Evolutionary conservation across 2,888 invertebrate genomes (phyloP), one percentile per base, ranked within the genome.

Genomic region (Sinodicranocentrus sp.): DNA sequence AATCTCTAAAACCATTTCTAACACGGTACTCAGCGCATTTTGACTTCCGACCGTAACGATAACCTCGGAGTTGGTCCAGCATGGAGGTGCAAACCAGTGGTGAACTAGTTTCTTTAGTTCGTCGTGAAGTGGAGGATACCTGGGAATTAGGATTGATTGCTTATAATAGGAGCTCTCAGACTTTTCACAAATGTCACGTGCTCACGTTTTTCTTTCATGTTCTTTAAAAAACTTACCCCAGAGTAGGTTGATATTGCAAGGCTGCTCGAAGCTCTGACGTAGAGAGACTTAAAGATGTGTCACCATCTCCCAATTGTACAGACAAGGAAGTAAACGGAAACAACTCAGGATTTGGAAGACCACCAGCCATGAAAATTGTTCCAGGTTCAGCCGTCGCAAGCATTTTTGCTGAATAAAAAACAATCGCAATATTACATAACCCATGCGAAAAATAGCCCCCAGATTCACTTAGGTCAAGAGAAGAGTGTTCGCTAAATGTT

Each of bases 11-110:
- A 94, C 90, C 90, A 95, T 92, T 88, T 95, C 95, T 52, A 95
- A 92, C 59, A 94, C 92, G 90, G 94, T 94, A 91, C 94, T 94
- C 82, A 96, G 92, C 5, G 94, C 95, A 89, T 95, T 95, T 90
- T 95, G 95, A 25, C 94, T 93, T 1, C 96, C 96, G 87, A 93
- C 93, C 2, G 95, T 95, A 26, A 95, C 91, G 44, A 95, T 90
- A 0, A 95, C 90, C 13, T 90, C 90, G 8, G 84, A 84, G 1
- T 92, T 91, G 0, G 92, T 91, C 92, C 93, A 92, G 3, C 92
- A 78, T 0, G 95, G 95, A 0, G 95, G 94, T 0, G 92, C 91
- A 89, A 95, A 95, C 13, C 93, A 90, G 65, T 91, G 91, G 63
- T 92, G 90, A 89, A 94, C 94, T 89, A 95, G 93, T 57, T 92